A percentile compares a stretch with the other conserved stretches of the same genome.
Conservation (phyloP, 1,140 invertebrate species). For the Bombus ignitus region DNA sequence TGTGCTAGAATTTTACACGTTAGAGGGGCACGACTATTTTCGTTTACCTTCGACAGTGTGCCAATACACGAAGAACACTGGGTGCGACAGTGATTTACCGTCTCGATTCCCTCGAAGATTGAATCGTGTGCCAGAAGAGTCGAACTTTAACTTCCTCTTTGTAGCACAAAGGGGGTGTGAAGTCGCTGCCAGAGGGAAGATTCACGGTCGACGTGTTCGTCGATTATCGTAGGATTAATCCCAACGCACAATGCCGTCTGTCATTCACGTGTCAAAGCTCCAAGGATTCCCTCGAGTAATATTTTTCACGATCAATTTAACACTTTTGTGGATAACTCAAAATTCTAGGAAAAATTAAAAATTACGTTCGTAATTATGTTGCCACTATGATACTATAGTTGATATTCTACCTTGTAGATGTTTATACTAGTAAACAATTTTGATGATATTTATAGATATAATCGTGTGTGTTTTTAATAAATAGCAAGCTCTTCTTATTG, state of each 20-base stretch:
- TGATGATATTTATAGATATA: background rate
- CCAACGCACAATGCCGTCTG: background rate
- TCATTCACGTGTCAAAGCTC: background rate
- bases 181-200: background rate
- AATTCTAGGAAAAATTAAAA: background rate
- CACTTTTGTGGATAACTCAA: background rate
- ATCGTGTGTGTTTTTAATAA: too few species aligned
- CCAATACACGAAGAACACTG: constrained; percentile 42
- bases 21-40: constrained; percentile 51
- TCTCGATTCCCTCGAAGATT: constrained; percentile 32
- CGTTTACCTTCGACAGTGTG: constrained; percentile 50
- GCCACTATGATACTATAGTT: too few species aligned
- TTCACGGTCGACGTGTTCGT: background rate
- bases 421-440: background rate
- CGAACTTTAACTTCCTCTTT: background rate
- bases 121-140: constrained; percentile 42
- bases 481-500: too few species aligned
- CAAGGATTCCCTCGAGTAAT: background rate
- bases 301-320: background rate
- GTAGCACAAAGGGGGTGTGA: background rate
- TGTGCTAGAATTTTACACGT: background rate
- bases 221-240: background rate
- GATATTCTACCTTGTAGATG: too few species aligned
- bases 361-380: too few species aligned
- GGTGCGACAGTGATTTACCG: constrained; percentile 63